phyloP scores from a whole-genome alignment of 2,113 vertebrate genomes.

The Mungos mungo region DNA sequence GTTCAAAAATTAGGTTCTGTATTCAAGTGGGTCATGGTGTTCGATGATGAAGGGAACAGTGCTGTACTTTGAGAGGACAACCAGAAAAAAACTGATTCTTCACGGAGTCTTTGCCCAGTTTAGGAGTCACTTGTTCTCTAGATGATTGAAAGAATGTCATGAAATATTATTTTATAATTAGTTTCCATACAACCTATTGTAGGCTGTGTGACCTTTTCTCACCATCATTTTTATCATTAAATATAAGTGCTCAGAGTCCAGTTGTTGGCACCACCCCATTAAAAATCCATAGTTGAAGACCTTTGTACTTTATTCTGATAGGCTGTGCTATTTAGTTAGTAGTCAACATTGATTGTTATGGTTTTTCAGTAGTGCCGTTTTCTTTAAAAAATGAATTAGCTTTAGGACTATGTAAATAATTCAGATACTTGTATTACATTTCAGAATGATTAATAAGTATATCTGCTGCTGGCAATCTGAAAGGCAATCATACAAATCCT shows the following conservation, averaged over 20 bases:
- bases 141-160: slow-evolving; percentile 27
- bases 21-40: not conserved
- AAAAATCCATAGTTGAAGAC: not conserved
- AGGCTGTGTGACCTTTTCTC: not conserved
- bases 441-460: not conserved
- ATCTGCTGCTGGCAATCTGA: not conserved
- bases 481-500: not conserved
- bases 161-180: slow-evolving; percentile 51
- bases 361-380: not conserved
- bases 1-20: slow-evolving; percentile 22
- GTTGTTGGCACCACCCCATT: not conserved
- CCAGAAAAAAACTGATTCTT: not conserved
- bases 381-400: not conserved
- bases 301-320: not conserved
- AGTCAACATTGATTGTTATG: not conserved
- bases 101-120: not conserved
- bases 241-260: not conserved
- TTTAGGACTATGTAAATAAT: not conserved
- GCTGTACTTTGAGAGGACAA: not conserved
- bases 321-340: not conserved
- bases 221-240: slow-evolving; percentile 29
- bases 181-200: not conserved
- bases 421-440: not conserved
- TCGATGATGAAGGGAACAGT: not conserved
- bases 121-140: not conserved